Evolutionary conservation across 2,797 vertebrate species (phyloP), one percentile per base, ranked within the genome.

Genomic region (Clarias pachynema): DNA sequence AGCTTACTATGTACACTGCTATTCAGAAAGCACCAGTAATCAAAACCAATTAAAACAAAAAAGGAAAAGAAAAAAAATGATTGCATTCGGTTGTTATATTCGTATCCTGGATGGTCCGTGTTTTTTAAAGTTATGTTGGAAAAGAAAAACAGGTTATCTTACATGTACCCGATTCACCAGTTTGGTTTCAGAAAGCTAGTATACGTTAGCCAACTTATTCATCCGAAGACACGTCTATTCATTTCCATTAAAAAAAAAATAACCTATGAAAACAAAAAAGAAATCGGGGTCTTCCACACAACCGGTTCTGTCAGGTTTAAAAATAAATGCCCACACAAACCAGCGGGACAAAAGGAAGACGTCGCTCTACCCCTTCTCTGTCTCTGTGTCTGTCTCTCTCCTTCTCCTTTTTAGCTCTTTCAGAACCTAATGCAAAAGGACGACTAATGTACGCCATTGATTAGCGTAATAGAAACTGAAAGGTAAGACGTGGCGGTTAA

Each of bases 401-500:
- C 34, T n/a, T 62, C 18, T 63, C 22, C 59, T 44, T 49, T 62
- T 72, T 78, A 79, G 37, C 60, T 31, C 73, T 49, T 77, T 40
- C 44, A 60, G 31, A 60, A 66, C 84, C 85, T 91, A 92, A 93
- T 89, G 87, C 91, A 65, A 83, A 59, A 87, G 70, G 87, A 89
- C 82, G 89, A 89, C 85, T 89, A 88, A 92, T 87, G 87, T 89
- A 89, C 88, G 89, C 79, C 31, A 83, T 86, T 92, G 89, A 94
- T 94, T 93, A 93, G 90, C 89, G 88, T 91, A 93, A 94, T 90
- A 84, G 82, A 93, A 93, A 88, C 84, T 91, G 91, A 93, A 91
- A 93, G 90, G 88, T 90, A 92, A 90, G 92, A 92, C 83, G 84
- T 84, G 89, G 89, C 89, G 89, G 86, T 91, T 93, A 90, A 91